phyloP scores from a whole-genome alignment of 2,113 vertebrate species.

The Peromyscus maniculatus region DNA sequence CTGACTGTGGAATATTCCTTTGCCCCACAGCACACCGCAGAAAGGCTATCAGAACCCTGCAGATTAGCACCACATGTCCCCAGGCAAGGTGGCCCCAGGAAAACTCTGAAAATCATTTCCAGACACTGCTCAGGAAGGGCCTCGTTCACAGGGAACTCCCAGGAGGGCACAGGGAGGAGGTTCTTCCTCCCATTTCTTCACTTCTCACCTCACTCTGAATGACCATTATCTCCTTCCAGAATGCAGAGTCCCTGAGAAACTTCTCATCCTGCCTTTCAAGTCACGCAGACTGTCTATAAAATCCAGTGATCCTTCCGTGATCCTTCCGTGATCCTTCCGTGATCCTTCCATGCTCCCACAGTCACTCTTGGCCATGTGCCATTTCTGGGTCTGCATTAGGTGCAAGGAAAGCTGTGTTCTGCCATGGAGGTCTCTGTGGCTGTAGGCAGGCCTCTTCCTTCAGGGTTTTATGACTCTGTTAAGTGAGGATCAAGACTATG shows the following conservation, averaged over 20 bases:
- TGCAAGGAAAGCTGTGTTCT: not conserved
- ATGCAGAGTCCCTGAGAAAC: not conserved
- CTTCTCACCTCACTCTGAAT: not conserved
- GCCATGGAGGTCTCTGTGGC: not conserved
- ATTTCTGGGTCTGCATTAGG: not conserved
- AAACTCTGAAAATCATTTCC: not conserved
- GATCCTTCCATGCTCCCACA: no score
- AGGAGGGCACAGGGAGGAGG: not conserved
- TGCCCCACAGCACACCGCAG: not conserved
- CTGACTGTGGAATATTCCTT: not conserved
- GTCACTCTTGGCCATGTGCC: not conserved
- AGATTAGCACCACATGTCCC: not conserved
- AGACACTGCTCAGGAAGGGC: not conserved
- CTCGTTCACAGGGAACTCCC: not conserved
- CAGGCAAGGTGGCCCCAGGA: not conserved
- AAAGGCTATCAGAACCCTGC: not conserved
- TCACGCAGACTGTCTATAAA: not conserved
- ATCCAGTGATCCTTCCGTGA: not conserved
- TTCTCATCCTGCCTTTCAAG: not conserved
- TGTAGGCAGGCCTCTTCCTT: not conserved
- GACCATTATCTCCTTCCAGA: not conserved
- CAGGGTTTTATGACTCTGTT: not conserved
- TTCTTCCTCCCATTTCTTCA: not conserved
- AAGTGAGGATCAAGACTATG: not conserved
- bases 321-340: no score